Conservation (phyloP, 2,113 vertebrate species). For the Murina feae region DNA sequence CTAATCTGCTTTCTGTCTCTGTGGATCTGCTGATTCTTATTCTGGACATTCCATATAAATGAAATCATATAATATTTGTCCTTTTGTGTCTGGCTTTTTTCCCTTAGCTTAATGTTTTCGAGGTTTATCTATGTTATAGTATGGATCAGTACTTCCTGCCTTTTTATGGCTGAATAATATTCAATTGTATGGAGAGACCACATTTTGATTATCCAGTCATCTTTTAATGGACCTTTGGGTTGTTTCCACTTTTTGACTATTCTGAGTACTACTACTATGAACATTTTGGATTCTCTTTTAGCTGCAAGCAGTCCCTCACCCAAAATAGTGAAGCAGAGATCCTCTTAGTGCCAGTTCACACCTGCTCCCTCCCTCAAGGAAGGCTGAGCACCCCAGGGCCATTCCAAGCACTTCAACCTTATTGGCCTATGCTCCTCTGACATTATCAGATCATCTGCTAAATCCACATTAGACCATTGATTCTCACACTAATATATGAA, state of each 20-base stretch:
- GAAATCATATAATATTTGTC: no score
- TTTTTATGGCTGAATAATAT: not conserved
- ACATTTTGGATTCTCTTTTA: conserved; percentile 2
- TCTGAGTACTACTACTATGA: not conserved
- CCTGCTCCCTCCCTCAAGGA: not conserved
- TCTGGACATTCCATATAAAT: no score
- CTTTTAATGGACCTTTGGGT: not conserved
- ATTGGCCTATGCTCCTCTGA: not conserved
- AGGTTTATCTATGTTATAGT: no score
- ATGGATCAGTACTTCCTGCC: not conserved
- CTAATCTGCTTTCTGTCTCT: no score
- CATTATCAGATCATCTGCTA: not conserved
- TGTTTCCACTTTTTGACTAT: not conserved
- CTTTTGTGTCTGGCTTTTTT: no score
- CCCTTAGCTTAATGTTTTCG: no score
- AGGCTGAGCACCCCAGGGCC: not conserved
- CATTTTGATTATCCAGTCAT: not conserved
- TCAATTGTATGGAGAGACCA: not conserved
- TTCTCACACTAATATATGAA: not conserved
- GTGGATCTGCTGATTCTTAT: no score
- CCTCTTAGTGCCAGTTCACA: not conserved
- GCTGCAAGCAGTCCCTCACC: not conserved
- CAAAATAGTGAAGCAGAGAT: not conserved
- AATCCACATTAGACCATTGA: not conserved
- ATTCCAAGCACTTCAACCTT: not conserved